Percentiles rank a stretch among this genome's conserved stretches.
These are phyloP conservation scores for Cirrhinus molitorella DNA, from an alignment of 2,797 vertebrate species.

Conservation along the genomic window DNA sequence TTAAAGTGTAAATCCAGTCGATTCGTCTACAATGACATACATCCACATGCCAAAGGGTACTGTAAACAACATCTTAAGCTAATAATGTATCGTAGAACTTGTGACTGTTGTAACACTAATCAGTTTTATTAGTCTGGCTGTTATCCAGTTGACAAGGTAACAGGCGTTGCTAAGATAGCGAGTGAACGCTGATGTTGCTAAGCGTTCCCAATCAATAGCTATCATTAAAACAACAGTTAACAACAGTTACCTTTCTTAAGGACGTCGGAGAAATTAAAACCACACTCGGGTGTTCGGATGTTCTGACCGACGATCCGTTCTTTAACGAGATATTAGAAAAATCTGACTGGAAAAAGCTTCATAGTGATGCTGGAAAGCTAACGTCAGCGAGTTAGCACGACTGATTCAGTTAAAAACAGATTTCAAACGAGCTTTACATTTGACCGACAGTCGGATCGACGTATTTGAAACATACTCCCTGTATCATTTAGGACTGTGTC, in stretches of 20 bases:
- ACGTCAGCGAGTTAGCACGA: conserved; percentile 14
- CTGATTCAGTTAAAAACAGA: conserved; percentile 7
- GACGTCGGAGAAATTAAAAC: background rate
- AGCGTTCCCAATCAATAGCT: background rate
- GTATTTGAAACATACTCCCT: background rate
- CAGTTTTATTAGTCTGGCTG: background rate
- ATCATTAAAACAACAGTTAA: conserved; percentile 3
- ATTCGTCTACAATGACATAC: background rate
- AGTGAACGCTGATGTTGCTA: conserved; percentile 28
- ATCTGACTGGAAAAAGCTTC: conserved; percentile 16
- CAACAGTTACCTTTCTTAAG: conserved; percentile 9
- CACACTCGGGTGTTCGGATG: background rate
- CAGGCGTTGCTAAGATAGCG: conserved; percentile 34
- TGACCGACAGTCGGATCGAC: background rate
- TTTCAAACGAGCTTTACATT: conserved; percentile 23
- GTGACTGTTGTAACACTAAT: background rate
- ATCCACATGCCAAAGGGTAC: background rate
- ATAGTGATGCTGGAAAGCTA: conserved; percentile 23
- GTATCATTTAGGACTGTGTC: background rate
- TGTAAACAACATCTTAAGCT: background rate
- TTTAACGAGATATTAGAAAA: background rate
- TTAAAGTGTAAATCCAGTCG: background rate
- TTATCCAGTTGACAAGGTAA: conserved; percentile 38
- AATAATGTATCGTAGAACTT: background rate
- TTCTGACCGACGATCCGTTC: background rate